phyloP scores from a whole-genome alignment of 2,113 vertebrate genomes.

The Platanista minor region DNA sequence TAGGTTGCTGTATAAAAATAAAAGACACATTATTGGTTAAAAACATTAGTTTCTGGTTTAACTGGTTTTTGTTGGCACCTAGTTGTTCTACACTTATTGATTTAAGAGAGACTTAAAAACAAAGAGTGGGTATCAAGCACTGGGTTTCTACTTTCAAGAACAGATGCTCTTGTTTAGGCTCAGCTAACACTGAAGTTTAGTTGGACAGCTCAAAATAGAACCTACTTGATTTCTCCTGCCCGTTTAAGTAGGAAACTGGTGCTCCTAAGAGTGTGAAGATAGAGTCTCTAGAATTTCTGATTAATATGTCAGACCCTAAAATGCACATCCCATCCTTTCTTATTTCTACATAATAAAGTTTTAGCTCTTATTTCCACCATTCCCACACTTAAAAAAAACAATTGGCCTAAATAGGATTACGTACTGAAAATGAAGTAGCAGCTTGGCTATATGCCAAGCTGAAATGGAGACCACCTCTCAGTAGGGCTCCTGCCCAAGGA shows the following conservation, averaged over 20 bases:
- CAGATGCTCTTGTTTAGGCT: constrained; percentile 23
- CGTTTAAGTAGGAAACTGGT: constrained; percentile 31
- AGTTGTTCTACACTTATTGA: background rate
- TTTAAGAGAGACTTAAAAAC: constrained; percentile 52
- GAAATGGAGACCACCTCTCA: background rate
- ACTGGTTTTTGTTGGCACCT: constrained; percentile 31
- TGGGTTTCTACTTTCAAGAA: constrained; percentile 36
- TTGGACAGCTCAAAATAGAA: background rate
- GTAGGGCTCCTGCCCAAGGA: background rate
- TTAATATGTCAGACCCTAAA: background rate
- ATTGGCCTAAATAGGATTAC: background rate
- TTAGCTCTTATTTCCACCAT: background rate
- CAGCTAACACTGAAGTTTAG: background rate
- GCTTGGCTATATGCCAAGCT: background rate
- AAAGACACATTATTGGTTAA: background rate
- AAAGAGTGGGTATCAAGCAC: background rate
- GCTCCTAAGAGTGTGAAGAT: background rate
- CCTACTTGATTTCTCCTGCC: constrained; percentile 36
- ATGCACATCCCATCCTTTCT: background rate
- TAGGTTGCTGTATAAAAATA: constrained; percentile 47
- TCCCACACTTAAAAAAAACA: background rate
- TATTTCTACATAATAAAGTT: constrained; percentile 6
- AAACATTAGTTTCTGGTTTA: constrained; percentile 38
- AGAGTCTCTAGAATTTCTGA: background rate
- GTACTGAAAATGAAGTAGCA: background rate